Evolutionary conservation across 1,140 invertebrate species (phyloP), one percentile per base, ranked within the genome.

Genomic region (Subanguina moxae): DNA sequence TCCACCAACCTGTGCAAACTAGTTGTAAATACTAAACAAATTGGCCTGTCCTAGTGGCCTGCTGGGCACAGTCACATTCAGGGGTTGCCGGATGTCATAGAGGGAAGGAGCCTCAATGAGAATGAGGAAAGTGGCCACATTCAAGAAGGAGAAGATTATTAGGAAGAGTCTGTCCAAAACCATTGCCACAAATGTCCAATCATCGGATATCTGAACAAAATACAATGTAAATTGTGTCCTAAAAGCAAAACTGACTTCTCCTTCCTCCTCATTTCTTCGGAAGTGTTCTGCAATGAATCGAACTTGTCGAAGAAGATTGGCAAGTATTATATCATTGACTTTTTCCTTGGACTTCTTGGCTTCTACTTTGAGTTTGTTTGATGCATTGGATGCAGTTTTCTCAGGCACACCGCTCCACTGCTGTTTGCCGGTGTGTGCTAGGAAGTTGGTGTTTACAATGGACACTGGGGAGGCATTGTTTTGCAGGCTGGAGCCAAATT

Each of bases 171-270:
- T 88, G 87, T 99, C 96, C 76, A 99, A 93, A 38, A 98, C 94
- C 91, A 97, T 95, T 43, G 96, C 96, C 1, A 98, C 93, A 84
- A 97, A 99, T 82, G 96, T 97, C 96, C 96, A 99, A 85, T 99
- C 96, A 85, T 96, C 93, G 5, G 78, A 77, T 38, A 81, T 82
- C 76, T 80, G 38, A 17, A 78, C 61, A 45, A 17, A 30, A 21
- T 43, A 15, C 11, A 7, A 7, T 52, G 23, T 25, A 15, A 25
- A 19, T 1, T 52, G 3, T 52, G n/a, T 5, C 17, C 3, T 61
- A 19, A 21, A 3, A 61, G 3, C 27, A 3, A 61, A 61, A 25
- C 77, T 70, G 8, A 78, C 78, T 48, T 81, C 19, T 45, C 38
- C 27, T 65, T 62, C 19, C 65, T 61, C 52, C 73, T 67, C 63